Evolutionary conservation across 2,888 invertebrate genomes (phyloP), one percentile per base, ranked within the genome.

Genomic region (Limulus polyphemus): DNA sequence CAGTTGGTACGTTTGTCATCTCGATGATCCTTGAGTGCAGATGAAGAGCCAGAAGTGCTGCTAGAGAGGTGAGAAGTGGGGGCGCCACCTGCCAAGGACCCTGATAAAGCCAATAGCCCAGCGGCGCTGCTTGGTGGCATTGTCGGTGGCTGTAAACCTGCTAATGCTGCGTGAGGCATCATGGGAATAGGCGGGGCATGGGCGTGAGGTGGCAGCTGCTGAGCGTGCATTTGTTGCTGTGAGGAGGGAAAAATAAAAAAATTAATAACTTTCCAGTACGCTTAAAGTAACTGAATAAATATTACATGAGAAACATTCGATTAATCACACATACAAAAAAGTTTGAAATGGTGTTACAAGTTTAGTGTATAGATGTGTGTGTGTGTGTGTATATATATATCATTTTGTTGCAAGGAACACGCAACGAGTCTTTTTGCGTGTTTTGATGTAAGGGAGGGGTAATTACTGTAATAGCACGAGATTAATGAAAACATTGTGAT

Each of bases 11-110:
- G 65, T 48, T 70, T 69, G 11, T 32, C 32, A 32, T 32, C 32
- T 32, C 64, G 48, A 61, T 69, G 70, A 54, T 70, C 69, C 60
- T 70, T 70, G 47, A 70, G 63, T 14, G 56, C 56, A 12, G 65
- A 60, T 2, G 57, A 63, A 2, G 62, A 62, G 9, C 32, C 32
- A 13, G 54, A 54, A 32, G 54, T 54, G 54, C 16, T 54, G 54
- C 16, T 32, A 11, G 16, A 16, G 11, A 54, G 14, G 54, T 54
- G 54, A 32, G 13, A 16, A 32, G 32, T 32, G 32, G 32, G 32
- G 32, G 32, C 32, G 32, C 32, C 32, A 32, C 32, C 32, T 11
- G 54, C 54, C 14, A 54, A 54, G 54, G 54, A 54, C 16, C 54
- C 32, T 16, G 54, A 54, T 16, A 54, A 32, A 14, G 54, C 54